phyloP scores from a whole-genome alignment of 2,888 invertebrate genomes.

The Pediacus dermestoides region DNA sequence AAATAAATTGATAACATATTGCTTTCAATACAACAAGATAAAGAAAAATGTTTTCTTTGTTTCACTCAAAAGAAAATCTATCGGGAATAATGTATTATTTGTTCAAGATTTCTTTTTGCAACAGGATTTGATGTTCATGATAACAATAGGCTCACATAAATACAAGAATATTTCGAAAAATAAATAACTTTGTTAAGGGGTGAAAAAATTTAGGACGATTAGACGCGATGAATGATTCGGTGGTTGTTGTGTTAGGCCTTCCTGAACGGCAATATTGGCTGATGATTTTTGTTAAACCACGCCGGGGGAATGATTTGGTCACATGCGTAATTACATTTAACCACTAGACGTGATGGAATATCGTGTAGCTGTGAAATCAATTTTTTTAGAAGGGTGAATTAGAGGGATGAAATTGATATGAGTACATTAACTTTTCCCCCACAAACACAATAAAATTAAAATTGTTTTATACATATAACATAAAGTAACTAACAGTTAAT shows the following conservation, averaged over 20 bases:
- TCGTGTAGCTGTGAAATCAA: constrained; percentile 12
- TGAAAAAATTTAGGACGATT: too few relatives aligned
- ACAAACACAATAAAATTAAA: too few relatives aligned
- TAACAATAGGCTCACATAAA: constrained; percentile 14
- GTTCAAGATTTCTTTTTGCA: constrained; percentile 13
- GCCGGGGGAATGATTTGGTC: constrained; percentile 17
- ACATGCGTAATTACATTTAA: constrained; percentile 17
- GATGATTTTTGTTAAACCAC: constrained; percentile 6
- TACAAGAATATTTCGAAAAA: too few relatives aligned
- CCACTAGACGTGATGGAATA: constrained; percentile 17
- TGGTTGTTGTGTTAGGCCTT: too few relatives aligned
- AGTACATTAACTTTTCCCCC: constrained; percentile 12
- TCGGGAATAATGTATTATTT: constrained; percentile 24
- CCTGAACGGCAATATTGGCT: too few relatives aligned
- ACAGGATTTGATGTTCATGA: constrained; percentile 11
- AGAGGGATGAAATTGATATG: constrained; percentile 14
- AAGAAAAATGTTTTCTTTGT: constrained; percentile 25
- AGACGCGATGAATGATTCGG: too few relatives aligned
- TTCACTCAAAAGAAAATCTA: constrained; percentile 23
- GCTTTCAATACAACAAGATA: constrained; percentile 21
- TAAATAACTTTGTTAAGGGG: too few relatives aligned
- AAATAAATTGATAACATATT: constrained; percentile 27
- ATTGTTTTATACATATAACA: too few relatives aligned
- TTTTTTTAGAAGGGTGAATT: constrained; percentile 14
- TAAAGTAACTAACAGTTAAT: too few relatives aligned